Conservation (phyloP, 1,140 invertebrate genomes). For the Nylanderia fulva region DNA sequence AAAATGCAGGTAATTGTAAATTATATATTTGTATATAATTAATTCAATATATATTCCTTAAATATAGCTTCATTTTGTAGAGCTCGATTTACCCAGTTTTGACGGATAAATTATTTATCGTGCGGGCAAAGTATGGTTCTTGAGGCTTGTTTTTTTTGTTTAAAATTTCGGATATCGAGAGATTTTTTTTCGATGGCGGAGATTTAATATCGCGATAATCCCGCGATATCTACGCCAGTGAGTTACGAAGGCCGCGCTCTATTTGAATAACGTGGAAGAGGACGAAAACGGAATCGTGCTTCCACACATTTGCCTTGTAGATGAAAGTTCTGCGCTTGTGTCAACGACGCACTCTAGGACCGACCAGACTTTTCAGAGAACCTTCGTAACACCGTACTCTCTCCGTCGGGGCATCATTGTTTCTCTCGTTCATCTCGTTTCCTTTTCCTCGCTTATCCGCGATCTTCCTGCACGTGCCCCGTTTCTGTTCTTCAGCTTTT, state of each 20-base stretch:
- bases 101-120: no score
- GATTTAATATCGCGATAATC: not conserved
- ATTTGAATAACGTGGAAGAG: constrained; percentile 67
- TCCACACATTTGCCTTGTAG: constrained; percentile 50
- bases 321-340: constrained; percentile 63
- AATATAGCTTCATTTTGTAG: no score
- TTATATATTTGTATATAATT: no score
- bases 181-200: not conserved
- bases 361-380: constrained; percentile 54
- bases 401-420: not conserved
- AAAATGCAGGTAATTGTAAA: no score
- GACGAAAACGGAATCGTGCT: constrained; percentile 52
- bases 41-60: no score
- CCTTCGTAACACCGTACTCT: not conserved
- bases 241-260: constrained; percentile 56
- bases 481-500: constrained; percentile 7
- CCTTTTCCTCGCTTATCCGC: not conserved
- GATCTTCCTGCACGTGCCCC: not conserved
- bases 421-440: constrained; percentile 3
- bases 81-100: no score
- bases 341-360: constrained; percentile 66
- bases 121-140: no score
- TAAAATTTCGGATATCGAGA: not conserved
- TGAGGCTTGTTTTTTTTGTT: not conserved
- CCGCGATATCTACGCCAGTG: constrained; percentile 43